Conservation (phyloP, 2,113 vertebrate species). For the Motacilla alba region DNA sequence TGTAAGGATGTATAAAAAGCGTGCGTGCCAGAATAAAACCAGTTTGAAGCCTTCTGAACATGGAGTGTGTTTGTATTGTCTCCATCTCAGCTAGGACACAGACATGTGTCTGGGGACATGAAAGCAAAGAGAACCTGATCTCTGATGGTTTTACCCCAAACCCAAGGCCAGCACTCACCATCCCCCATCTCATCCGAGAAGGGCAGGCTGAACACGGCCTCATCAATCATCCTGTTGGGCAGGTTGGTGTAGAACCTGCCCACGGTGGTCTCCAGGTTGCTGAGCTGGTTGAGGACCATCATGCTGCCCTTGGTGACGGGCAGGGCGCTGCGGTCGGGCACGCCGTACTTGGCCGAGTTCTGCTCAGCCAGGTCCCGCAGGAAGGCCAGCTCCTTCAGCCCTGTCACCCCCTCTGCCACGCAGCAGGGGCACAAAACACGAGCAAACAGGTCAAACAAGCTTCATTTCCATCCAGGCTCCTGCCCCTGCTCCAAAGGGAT, state of each 20-base stretch:
- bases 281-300: conserved; percentile 98
- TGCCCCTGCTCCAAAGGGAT: neutral
- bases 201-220: conserved; percentile 92
- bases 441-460: neutral
- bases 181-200: conserved; percentile 97
- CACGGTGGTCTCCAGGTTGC: conserved; percentile 95
- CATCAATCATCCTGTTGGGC: conserved; percentile 95
- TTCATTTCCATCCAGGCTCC: neutral
- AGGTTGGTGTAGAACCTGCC: conserved; percentile 98
- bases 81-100: neutral
- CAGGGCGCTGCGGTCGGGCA: conserved; percentile 78
- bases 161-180: conserved; percentile 70
- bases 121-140: accelerated
- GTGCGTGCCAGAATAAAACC: neutral
- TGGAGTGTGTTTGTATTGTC: neutral
- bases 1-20: neutral
- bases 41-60: neutral
- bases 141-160: accelerated
- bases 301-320: conserved; percentile 95
- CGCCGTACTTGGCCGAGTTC: conserved; percentile 89
- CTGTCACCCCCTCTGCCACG: conserved; percentile 88
- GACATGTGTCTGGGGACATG: accelerated
- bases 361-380: conserved; percentile 94
- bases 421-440: neutral
- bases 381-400: conserved; percentile 95